Percentiles rank a stretch among this genome's conserved stretches.
Evolutionary conservation across 2,797 vertebrate species (phyloP).

Genomic region (Tragelaphus oryx): DNA sequence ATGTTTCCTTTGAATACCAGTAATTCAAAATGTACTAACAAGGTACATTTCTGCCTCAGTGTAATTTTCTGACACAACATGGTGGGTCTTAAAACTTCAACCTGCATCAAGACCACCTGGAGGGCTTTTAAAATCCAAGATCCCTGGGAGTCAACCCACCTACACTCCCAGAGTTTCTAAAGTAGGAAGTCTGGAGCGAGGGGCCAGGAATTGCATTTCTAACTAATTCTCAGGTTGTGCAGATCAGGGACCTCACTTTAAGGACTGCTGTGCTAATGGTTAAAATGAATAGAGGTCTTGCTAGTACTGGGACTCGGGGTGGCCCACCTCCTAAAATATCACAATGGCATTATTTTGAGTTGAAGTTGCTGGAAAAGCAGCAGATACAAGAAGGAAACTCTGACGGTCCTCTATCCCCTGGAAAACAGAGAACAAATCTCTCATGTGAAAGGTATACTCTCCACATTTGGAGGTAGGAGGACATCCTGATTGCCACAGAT

Average conservation of each 20-base stretch:
- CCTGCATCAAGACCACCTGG: neutral
- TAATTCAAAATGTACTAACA: neutral
- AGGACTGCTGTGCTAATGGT: neutral
- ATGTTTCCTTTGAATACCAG: neutral
- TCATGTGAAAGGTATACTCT: neutral
- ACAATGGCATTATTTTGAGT: neutral
- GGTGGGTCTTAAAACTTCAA: neutral
- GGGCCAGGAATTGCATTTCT: neutral
- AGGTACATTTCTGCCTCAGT: neutral
- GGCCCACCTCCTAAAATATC: neutral
- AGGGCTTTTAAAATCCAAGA: neutral
- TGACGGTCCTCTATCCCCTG: neutral
- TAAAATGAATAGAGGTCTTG: neutral
- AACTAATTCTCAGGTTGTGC: neutral
- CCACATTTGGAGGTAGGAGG: neutral
- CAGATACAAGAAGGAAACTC: neutral
- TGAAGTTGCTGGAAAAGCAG: neutral
- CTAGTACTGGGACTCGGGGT: neutral
- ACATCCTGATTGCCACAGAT: neutral
- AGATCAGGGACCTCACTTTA: neutral
- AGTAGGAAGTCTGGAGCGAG: neutral
- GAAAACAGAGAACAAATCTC: neutral
- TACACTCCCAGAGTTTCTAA: neutral
- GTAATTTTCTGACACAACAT: neutral
- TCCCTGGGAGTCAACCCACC: neutral